Conservation (phyloP, 2,888 invertebrate species). For the Acronicta psi region DNA sequence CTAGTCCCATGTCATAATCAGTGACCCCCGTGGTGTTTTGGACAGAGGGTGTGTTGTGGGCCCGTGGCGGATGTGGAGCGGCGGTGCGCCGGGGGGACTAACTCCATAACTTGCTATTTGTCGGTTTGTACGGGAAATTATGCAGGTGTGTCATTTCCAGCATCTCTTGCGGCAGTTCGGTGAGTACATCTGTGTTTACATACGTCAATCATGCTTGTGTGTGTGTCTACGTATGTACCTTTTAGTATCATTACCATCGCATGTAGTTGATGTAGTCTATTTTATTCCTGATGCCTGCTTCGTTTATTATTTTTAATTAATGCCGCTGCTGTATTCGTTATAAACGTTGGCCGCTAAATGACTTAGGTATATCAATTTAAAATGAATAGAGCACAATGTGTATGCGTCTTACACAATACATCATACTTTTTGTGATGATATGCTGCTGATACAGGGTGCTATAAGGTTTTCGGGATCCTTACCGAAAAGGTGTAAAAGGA, state of each 20-base stretch:
- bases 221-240: constrained; percentile 39
- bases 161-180: constrained; percentile 88
- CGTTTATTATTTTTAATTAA: constrained; percentile 57
- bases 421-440: constrained; percentile 25
- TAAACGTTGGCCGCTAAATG: constrained; percentile 35
- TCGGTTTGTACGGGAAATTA: constrained; percentile 82
- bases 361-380: constrained; percentile 28
- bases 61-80: constrained; percentile 70
- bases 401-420: constrained; percentile 18
- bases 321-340: constrained; percentile 43
- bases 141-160: constrained; percentile 90
- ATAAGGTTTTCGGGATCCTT: no score
- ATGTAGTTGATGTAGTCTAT: constrained; percentile 49
- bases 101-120: constrained; percentile 79
- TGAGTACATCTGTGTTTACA: constrained; percentile 76
- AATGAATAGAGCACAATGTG: constrained; percentile 24
- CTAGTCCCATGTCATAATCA: constrained; percentile 79
- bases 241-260: constrained; percentile 45
- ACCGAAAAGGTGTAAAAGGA: no score
- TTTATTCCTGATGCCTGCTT: constrained; percentile 42
- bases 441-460: constrained; percentile 13
- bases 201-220: constrained; percentile 47
- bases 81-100: constrained; percentile 73
- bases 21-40: constrained; percentile 83
- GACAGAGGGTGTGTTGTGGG: constrained; percentile 86